Evolutionary conservation across 2,113 vertebrate species (phyloP), one percentile per base, ranked within the genome.

Genomic region (Origma solitaria): DNA sequence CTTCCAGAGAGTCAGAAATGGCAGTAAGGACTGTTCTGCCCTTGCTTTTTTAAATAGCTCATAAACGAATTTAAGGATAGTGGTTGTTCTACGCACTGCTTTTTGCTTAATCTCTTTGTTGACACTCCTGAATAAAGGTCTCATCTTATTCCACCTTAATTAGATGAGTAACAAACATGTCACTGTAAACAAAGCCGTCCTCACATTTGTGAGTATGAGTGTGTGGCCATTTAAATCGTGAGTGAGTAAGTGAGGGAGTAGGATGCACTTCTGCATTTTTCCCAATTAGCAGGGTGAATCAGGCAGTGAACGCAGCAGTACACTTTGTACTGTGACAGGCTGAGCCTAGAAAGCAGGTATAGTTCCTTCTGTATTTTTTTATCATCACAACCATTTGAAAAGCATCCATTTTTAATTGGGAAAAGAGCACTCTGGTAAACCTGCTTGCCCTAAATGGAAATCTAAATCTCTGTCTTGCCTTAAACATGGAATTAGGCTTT

Each of bases 231-330:
- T 96, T 88, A 83, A 86, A 75, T 70, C 3, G 6, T 15, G 50
- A 11, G 58, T 96, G 92, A 96, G 90, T 96, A 96, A 96, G 47
- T 51, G 65, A 93, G 88, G 90, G 93, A 94, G 92, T 72, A 90
- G 92, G 93, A 90, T 93, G 94, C 40, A 56, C 76, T 90, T 31
- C 82, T 90, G 68, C 51, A 13, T 94, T 95, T 91, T 92, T 78
- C 83, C 88, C 47, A 65, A 79, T 96, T 95, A 95, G 80, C 51
- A 64, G 77, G 61, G 71, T 97, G 96, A 97, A 88, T 97, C 96
- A 96, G 85, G 69, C 71, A 33, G 6, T 73, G 79, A 90, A 82
- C 75, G 80, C 77, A 72, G 2, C 78, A 76, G 85, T 49, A 50
- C 42, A 20, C 31, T 86, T 81, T 54, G 77, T 87, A 28, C 82